These are phyloP conservation scores for Sebastes flavidus DNA, from an alignment of 2,797 vertebrate genomes.

Conservation along the genomic window DNA sequence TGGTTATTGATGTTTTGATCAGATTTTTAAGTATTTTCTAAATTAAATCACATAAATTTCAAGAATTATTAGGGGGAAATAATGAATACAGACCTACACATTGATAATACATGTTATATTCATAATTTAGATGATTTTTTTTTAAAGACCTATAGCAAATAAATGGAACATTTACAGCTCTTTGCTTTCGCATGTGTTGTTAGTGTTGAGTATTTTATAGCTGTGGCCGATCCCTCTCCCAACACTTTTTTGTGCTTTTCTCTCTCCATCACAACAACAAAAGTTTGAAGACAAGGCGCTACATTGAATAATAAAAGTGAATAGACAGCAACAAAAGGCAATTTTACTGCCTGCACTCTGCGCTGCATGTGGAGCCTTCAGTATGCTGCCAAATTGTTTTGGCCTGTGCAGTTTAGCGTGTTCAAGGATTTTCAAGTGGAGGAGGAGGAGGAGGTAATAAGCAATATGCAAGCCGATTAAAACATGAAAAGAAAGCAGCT, in stretches of 20 bases:
- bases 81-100: background rate
- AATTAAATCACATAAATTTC: background rate
- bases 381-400: slow-evolving; percentile 1
- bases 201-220: background rate
- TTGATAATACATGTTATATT: background rate
- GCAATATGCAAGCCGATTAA: background rate
- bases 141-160: background rate
- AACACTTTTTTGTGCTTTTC: background rate
- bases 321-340: background rate
- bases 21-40: background rate
- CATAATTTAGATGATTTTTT: background rate
- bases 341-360: background rate
- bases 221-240: background rate
- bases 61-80: no score
- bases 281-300: background rate
- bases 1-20: background rate
- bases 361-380: background rate
- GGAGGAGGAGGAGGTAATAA: background rate
- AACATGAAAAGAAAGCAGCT: background rate
- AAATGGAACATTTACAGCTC: background rate
- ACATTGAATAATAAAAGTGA: background rate
- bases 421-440: background rate
- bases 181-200: background rate
- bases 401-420: background rate
- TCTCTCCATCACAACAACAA: background rate